Conservation (phyloP, 2,888 invertebrate genomes). For the Volucella inanis region DNA sequence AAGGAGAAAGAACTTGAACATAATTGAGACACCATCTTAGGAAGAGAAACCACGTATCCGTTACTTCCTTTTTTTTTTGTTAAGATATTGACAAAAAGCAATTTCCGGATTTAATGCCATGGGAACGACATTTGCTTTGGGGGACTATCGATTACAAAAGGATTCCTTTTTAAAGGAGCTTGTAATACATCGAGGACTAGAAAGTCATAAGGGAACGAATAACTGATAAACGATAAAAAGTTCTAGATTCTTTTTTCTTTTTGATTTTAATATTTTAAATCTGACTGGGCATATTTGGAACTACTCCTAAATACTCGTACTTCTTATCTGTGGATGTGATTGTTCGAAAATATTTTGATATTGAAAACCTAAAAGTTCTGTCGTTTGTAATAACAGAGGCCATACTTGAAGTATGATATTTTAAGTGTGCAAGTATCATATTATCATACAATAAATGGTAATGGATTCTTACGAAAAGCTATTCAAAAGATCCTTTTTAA, state of each 20-base stretch:
- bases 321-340: no score
- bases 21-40: slow-evolving; percentile 39
- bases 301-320: neutral
- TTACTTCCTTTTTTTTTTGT: neutral
- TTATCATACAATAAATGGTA: no score
- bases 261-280: neutral
- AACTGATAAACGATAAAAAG: neutral
- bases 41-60: slow-evolving; percentile 1
- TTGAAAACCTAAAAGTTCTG: no score
- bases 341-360: no score
- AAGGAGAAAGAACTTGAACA: slow-evolving; percentile 10
- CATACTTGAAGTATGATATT: no score
- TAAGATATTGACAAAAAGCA: slow-evolving; percentile 40
- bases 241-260: slow-evolving; percentile 21
- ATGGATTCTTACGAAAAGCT: no score
- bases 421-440: no score
- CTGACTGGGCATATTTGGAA: neutral
- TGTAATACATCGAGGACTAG: slow-evolving; percentile 3
- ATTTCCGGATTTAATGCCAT: slow-evolving; percentile 54
- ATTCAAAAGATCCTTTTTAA: no score
- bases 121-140: slow-evolving; percentile 33
- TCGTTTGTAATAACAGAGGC: no score
- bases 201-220: neutral
- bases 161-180: slow-evolving; percentile 5
- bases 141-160: slow-evolving; percentile 40